phyloP scores from a whole-genome alignment of 2,888 invertebrate species.

The Eremobia ochroleuca region DNA sequence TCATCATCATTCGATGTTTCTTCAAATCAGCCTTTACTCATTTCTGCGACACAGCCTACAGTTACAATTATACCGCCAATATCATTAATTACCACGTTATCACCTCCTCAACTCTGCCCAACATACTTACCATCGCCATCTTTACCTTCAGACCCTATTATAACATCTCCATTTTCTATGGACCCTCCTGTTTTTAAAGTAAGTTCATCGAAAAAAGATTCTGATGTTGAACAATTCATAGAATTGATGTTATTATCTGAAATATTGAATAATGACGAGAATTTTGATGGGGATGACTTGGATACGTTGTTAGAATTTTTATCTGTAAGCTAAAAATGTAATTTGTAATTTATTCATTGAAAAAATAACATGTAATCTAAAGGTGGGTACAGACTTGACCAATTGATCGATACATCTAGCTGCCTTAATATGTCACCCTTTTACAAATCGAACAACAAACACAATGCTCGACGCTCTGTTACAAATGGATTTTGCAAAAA shows the following conservation, averaged over 20 bases:
- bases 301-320: slow-evolving; percentile 46
- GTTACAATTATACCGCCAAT: background rate
- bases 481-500: background rate
- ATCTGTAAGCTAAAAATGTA: slow-evolving; percentile 15
- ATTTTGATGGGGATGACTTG: slow-evolving; percentile 49
- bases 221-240: slow-evolving; percentile 35
- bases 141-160: slow-evolving; percentile 35
- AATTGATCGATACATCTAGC: background rate
- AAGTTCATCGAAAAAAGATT: slow-evolving; percentile 31
- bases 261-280: slow-evolving; percentile 42
- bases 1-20: background rate
- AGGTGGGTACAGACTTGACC: background rate
- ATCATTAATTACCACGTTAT: slow-evolving; percentile 22
- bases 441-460: no score
- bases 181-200: slow-evolving; percentile 31
- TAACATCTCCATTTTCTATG: slow-evolving; percentile 19
- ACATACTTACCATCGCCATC: slow-evolving; percentile 53
- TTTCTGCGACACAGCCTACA: background rate
- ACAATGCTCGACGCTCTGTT: background rate
- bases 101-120: slow-evolving; percentile 38
- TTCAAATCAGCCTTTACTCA: background rate
- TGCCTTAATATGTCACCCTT: no score
- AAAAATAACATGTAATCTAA: background rate
- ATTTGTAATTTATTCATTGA: background rate
- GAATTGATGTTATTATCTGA: slow-evolving; percentile 53